A percentile compares a stretch with the other conserved stretches of the same genome.
phyloP scores from a whole-genome alignment of 2,113 vertebrate genomes.

The Gavialis gangeticus region DNA sequence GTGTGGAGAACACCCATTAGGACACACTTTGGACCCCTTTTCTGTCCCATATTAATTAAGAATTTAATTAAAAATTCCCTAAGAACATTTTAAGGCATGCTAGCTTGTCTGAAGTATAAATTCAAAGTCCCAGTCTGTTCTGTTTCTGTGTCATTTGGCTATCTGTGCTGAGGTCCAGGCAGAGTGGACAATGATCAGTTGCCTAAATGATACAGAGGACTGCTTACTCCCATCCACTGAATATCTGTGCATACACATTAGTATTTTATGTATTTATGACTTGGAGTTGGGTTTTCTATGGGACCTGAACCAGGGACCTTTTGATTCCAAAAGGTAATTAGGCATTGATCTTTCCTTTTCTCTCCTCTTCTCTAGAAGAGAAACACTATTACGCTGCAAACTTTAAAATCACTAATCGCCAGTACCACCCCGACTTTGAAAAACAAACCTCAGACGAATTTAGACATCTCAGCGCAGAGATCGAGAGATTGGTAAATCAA shows the following conservation, averaged over 20 bases:
- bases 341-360: not conserved
- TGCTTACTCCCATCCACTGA: not conserved
- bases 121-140: not conserved
- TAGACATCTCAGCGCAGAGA: slow-evolving; percentile 59
- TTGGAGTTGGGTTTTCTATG: not conserved
- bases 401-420: slow-evolving; percentile 68
- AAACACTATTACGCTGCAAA: slow-evolving; percentile 72
- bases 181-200: not conserved
- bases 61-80: not conserved
- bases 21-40: not conserved
- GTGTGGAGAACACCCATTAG: too few relatives aligned
- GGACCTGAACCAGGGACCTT: not conserved
- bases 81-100: not conserved
- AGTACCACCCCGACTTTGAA: slow-evolving; percentile 59
- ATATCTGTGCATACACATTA: not conserved
- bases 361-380: slow-evolving; percentile 66
- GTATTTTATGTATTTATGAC: not conserved
- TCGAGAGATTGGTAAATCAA: slow-evolving; percentile 73
- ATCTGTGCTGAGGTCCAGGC: not conserved
- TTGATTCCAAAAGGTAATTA: not conserved
- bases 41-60: not conserved
- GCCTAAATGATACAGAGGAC: not conserved
- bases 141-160: not conserved
- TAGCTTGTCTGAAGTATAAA: not conserved
- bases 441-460: slow-evolving; percentile 71